Conservation (phyloP, 1,140 invertebrate genomes). For the Battus philenor region DNA sequence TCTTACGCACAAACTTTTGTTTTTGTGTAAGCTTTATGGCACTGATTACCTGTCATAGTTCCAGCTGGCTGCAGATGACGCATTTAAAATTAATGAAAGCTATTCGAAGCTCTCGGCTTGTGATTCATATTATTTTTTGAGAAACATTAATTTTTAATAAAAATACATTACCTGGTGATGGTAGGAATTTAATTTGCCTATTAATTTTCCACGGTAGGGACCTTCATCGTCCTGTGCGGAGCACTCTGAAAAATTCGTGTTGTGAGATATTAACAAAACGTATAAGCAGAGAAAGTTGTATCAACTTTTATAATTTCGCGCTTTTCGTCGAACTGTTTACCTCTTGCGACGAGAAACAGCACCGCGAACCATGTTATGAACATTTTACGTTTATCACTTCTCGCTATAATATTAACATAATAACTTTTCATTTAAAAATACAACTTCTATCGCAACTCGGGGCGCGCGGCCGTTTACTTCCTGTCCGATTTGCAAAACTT, state of each 20-base stretch:
- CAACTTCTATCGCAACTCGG: neutral
- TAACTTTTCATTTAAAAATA: neutral
- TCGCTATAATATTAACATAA: conserved; percentile 4
- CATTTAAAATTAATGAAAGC: neutral
- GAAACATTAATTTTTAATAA: neutral
- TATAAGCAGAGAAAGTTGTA: conserved; percentile 32
- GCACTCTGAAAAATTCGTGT: conserved; percentile 40
- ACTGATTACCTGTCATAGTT: conserved; percentile 2
- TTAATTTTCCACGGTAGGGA: conserved; percentile 86
- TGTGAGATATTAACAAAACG: conserved; percentile 6
- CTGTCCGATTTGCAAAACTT: conserved; percentile 18
- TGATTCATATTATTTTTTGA: conserved; percentile 10
- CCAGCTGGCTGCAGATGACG: neutral
- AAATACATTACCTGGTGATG: conserved; percentile 81
- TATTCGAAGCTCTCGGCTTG: neutral
- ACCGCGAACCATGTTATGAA: conserved; percentile 26
- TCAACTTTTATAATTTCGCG: conserved; percentile 10
- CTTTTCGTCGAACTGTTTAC: conserved; percentile 23
- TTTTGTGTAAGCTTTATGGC: neutral
- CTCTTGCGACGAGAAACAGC: conserved; percentile 31
- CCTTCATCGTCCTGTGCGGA: conserved; percentile 77
- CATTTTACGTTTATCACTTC: conserved; percentile 27
- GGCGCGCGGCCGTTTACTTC: conserved; percentile 28
- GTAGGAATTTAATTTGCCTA: conserved; percentile 93
- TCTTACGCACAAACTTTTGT: neutral